phyloP scores from a whole-genome alignment of 2,797 vertebrate species.

The Enteromius treurensis region DNA sequence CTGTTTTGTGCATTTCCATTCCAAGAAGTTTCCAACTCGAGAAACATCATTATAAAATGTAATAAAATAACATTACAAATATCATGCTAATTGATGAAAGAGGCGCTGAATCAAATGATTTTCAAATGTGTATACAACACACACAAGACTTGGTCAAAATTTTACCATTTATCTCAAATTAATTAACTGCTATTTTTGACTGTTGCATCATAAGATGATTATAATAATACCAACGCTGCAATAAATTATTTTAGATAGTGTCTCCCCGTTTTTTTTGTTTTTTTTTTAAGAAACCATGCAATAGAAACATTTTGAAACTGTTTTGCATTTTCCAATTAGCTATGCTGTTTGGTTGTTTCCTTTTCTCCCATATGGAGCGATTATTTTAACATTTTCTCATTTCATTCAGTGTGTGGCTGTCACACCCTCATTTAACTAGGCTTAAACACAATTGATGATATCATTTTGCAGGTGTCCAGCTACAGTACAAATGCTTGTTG shows the following conservation, averaged over 20 bases:
- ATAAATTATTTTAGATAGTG: not conserved
- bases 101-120: not conserved
- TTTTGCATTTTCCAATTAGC: constrained; percentile 24
- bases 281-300: constrained; percentile 8
- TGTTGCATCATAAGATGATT: not conserved
- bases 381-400: not conserved
- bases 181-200: not conserved
- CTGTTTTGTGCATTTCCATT: not conserved
- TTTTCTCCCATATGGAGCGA: constrained; percentile 4
- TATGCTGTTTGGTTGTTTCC: not conserved
- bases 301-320: not conserved
- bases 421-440: constrained; percentile 1
- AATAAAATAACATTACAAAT: not conserved
- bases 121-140: not conserved
- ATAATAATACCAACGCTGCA: not conserved
- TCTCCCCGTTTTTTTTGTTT: not conserved
- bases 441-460: not conserved
- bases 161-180: not conserved
- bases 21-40: not conserved
- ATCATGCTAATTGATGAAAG: not conserved
- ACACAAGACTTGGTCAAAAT: not conserved
- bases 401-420: not conserved
- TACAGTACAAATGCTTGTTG: not conserved
- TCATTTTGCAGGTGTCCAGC: constrained; percentile 11
- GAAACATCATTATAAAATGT: not conserved